Conservation (phyloP, 30 jellyfish, hydroid and myxozoan species). For the Aurelia aurita region DNA sequence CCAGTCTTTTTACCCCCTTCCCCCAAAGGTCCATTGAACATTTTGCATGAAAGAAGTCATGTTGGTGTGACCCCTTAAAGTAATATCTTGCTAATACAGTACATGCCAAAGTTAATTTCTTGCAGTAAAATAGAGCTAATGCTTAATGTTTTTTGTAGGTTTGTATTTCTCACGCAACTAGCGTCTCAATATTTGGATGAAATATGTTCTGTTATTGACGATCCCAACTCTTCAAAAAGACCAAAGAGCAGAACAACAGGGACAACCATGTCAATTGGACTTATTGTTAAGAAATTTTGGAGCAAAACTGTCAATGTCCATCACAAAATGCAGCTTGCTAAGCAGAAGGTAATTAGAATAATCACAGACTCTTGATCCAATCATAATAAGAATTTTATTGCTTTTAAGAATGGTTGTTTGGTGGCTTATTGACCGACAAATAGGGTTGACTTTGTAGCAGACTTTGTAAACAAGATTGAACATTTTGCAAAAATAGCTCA, state of each 20-base stretch:
- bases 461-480: too few species aligned
- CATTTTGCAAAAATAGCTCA: too few species aligned
- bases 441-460: too few species aligned
- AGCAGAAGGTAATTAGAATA: conserved; percentile 24
- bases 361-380: neutral
- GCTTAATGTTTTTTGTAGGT: conserved; percentile 24
- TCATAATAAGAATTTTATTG: neutral
- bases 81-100: too few species aligned
- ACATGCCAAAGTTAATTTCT: too few species aligned
- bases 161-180: conserved; percentile 70
- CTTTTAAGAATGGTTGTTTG: too few species aligned
- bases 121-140: too few species aligned
- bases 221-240: conserved; percentile 14
- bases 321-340: conserved; percentile 18
- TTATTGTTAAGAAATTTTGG: conserved; percentile 83
- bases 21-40: too few species aligned
- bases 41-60: too few species aligned
- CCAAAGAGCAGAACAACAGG: conserved; percentile 71
- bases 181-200: conserved; percentile 66
- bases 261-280: conserved; percentile 89
- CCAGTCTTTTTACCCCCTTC: too few species aligned
- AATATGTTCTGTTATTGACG: neutral
- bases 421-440: too few species aligned
- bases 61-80: too few species aligned
- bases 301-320: conserved; percentile 66